A percentile compares a stretch with the other conserved stretches of the same genome.
These are phyloP conservation scores for Psilanteris sp. DNA, from an alignment of 1,140 invertebrate species.

Conservation along the genomic window DNA sequence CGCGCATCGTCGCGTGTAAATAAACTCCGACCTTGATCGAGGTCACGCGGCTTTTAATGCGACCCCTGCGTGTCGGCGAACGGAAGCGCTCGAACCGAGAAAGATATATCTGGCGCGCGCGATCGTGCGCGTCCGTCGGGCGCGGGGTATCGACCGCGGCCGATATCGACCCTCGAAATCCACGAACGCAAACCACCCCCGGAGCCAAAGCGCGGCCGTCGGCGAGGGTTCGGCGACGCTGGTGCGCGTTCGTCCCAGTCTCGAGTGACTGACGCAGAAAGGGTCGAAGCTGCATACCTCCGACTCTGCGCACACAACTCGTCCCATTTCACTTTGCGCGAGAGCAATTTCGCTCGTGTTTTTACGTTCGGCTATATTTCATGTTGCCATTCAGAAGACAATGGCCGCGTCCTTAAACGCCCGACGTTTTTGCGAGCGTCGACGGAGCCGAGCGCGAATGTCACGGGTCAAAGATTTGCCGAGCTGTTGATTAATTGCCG, in stretches of 20 bases:
- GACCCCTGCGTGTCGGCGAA: constrained; percentile 21
- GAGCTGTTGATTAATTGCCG: neutral
- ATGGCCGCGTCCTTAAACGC: constrained; percentile 22
- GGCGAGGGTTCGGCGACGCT: neutral
- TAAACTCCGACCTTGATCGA: constrained; percentile 56
- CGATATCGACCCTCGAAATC: constrained; percentile 54
- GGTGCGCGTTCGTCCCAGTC: constrained; percentile 40
- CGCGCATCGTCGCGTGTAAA: constrained; percentile 21
- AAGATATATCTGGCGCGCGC: constrained; percentile 1
- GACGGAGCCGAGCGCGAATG: constrained; percentile 1
- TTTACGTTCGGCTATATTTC: constrained; percentile 30
- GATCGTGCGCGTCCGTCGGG: constrained; percentile 15
- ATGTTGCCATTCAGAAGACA: constrained; percentile 15
- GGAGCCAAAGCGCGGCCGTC: constrained; percentile 4
- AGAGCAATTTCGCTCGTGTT: constrained; percentile 28
- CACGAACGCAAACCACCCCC: constrained; percentile 29
- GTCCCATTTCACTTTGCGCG: constrained; percentile 15
- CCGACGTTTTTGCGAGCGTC: constrained; percentile 8
- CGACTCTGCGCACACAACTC: constrained; percentile 16
- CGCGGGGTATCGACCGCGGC: constrained; percentile 44
- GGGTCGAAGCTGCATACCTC: constrained; percentile 40
- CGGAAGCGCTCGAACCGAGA: constrained; percentile 13
- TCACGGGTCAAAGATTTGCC: neutral
- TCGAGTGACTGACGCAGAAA: constrained; percentile 41
- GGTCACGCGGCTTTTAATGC: constrained; percentile 35